These are phyloP conservation scores for Megaustenia siamemsis DNA, from an alignment of 2,888 invertebrate genomes.

Conservation along the genomic window DNA sequence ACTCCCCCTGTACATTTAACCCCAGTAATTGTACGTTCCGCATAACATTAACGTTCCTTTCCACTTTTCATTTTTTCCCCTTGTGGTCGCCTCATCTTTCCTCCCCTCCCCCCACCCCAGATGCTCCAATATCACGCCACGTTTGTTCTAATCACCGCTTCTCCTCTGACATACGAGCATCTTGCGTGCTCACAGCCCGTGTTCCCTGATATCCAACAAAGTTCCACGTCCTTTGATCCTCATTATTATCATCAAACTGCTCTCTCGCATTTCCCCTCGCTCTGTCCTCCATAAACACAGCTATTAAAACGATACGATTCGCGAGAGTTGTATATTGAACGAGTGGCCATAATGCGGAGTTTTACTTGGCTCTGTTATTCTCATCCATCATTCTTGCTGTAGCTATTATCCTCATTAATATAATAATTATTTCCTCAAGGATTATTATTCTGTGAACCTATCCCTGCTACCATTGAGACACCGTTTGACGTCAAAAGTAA, in stretches of 20 bases:
- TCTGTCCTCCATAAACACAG: not conserved
- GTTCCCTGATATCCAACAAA: constrained; percentile 12
- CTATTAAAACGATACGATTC: not conserved
- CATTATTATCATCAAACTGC: not conserved
- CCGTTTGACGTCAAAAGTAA: no score
- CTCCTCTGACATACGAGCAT: constrained; percentile 24
- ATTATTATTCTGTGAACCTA: no score
- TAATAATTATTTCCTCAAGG: no score
- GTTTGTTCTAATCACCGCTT: constrained; percentile 38
- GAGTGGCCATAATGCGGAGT: no score
- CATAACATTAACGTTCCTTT: constrained; percentile 1
- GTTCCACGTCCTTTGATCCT: constrained; percentile 20
- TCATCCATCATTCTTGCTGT: no score
- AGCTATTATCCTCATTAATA: no score
- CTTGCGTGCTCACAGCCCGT: constrained; percentile 33
- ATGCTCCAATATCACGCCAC: constrained; percentile 17
- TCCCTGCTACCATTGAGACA: no score
- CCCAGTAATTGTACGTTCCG: not conserved
- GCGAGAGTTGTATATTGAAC: not conserved
- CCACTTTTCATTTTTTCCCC: not conserved
- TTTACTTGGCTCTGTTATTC: no score
- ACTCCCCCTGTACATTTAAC: not conserved
- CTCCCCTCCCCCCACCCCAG: not conserved
- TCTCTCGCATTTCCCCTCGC: not conserved
- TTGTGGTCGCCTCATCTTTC: not conserved